phyloP scores from a whole-genome alignment of 2,797 vertebrate species.

The Danio albolineatus region DNA sequence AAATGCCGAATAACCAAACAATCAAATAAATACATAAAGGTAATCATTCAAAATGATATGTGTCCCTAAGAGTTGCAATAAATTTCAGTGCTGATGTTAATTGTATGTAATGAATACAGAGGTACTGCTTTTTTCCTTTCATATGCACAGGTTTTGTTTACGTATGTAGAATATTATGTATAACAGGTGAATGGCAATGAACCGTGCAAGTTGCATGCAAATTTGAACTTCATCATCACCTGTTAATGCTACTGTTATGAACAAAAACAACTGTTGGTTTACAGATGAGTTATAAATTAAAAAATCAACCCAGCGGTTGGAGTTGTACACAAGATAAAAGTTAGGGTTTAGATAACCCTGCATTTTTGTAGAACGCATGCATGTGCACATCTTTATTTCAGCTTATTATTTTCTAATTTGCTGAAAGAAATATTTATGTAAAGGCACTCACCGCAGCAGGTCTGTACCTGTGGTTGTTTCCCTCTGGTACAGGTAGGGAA shows the following conservation, averaged over 20 bases:
- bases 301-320: too few species aligned
- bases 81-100: background rate
- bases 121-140: background rate
- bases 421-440: too few species aligned
- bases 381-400: too few species aligned
- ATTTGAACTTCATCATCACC: background rate
- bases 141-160: background rate
- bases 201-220: background rate
- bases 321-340: too few species aligned
- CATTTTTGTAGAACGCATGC: too few species aligned
- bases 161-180: background rate
- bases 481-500: conserved; percentile 55
- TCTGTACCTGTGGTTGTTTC: conserved; percentile 55
- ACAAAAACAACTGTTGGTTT: too few species aligned
- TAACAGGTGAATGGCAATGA: background rate
- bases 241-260: background rate
- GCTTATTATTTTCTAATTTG: too few species aligned
- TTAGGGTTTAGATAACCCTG: too few species aligned
- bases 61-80: background rate
- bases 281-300: too few species aligned
- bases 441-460: conserved; percentile 59
- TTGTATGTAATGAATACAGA: background rate
- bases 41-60: too few species aligned
- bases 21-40: too few species aligned
- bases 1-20: background rate